Evolutionary conservation across 1,140 invertebrate species (phyloP), one percentile per base, ranked within the genome.

Genomic region (Drosophila sturtevanti): DNA sequence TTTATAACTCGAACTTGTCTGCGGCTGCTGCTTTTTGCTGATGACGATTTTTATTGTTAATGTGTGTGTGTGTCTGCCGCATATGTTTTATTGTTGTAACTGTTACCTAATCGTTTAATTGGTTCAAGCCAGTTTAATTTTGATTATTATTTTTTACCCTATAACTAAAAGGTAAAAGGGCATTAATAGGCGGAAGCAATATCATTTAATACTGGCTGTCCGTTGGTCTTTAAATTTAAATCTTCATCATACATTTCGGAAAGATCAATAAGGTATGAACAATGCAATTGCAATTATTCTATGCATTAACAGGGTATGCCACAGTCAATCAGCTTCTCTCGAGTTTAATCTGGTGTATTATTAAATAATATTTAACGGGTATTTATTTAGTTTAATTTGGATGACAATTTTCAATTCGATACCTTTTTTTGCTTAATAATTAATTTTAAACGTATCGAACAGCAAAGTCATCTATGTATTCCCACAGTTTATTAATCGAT

Each of bases 71-170:
- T 56, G 12, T 72, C 62, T 66, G 71, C 68, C 54, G 61, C 37
- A 78, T 72, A 68, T 68, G 56, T 61, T 80, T 68, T 76, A 64
- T 79, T 76, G 68, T 64, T 86, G 68, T 86, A 86, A 86, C 81
- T 89, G 84, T 89, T 89, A 89, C 84, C 84, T 89, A 89, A 89
- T 89, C 84, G 77, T 89, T 89, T 89, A 89, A 89, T 89, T 89
- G 84, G 84, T 80, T 89, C 89, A 84, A 89, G 84, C 72, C 70
- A 62, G 79, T 80, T 80, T 52, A 78, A 67, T 38, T 61, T 78
- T 21, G 18, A 16, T 48, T 48, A 48, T 48, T 48, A 48, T 48
- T 48, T 48, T 48, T 4, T 48, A 48, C 41, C 41, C 41, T 48
- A 18, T 21, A 48, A 4, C 18, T 16, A 12, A 48, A 16, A 14